Conservation (phyloP, 2,888 invertebrate species). For the Antheraea yamamai region DNA sequence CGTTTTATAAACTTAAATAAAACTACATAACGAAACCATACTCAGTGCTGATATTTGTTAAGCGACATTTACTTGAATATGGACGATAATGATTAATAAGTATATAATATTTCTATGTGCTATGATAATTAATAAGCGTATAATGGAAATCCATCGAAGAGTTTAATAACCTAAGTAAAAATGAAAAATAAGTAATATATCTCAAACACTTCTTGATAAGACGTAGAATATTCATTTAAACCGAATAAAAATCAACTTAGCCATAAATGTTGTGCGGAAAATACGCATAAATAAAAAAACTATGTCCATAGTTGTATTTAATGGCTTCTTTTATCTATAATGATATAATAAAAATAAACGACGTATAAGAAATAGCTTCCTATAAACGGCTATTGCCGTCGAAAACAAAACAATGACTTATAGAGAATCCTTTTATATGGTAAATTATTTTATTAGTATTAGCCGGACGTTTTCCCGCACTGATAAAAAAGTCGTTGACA, state of each 20-base stretch:
- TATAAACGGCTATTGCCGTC: conserved; percentile 11
- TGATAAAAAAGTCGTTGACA: too few relatives aligned
- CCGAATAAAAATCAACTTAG: neutral
- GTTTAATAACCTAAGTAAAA: neutral
- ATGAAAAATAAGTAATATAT: neutral
- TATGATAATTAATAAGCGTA: neutral
- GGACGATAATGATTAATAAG: neutral
- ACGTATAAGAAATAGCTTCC: conserved; percentile 17
- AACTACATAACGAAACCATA: neutral
- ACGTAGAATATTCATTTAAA: neutral
- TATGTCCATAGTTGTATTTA: neutral
- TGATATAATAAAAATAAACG: conserved; percentile 23
- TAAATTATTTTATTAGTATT: neutral
- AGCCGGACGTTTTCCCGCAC: neutral
- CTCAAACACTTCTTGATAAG: neutral
- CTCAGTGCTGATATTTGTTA: neutral
- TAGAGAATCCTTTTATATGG: conserved; percentile 5
- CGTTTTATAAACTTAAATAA: neutral
- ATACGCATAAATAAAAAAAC: neutral
- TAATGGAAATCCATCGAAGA: neutral
- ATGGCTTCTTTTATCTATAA: conserved; percentile 17
- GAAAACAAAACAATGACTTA: conserved; percentile 17
- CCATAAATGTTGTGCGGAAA: neutral
- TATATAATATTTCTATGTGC: neutral
- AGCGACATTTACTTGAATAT: neutral